Percentiles rank a stretch among this genome's conserved stretches.
Conservation (phyloP, 1,140 invertebrate genomes). For the Bombus waltoni region DNA sequence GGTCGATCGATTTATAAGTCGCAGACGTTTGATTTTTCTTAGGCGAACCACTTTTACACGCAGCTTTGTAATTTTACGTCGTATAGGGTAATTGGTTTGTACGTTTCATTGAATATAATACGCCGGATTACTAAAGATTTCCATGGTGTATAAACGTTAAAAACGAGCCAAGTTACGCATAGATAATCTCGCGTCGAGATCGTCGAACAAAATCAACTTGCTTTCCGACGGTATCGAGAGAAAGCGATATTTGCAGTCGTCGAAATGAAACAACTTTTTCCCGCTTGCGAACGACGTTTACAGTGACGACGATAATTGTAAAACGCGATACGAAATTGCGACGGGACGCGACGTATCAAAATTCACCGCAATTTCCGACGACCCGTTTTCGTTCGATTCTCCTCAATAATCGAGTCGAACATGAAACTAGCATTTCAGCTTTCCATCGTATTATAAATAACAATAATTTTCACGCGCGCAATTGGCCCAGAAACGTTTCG, state of each 20-base stretch:
- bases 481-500: neutral
- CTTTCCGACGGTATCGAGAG: no score
- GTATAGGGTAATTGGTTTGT: no score
- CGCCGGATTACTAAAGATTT: no score
- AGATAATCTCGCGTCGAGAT: no score
- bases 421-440: neutral
- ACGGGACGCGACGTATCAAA: neutral
- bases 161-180: no score
- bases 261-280: neutral
- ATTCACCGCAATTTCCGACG: constrained; percentile 14
- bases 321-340: neutral
- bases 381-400: constrained; percentile 14
- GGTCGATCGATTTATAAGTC: rapidly evolving
- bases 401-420: neutral
- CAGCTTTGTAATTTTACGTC: no score
- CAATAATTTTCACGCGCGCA: neutral
- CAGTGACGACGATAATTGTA: neutral
- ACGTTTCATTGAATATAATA: no score
- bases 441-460: neutral
- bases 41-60: no score
- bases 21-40: no score
- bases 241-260: neutral
- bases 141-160: no score
- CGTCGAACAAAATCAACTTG: no score
- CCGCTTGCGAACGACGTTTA: neutral